Evolutionary conservation across 2,888 invertebrate species (phyloP), one percentile per base, ranked within the genome.

Genomic region (Plebejus argus): DNA sequence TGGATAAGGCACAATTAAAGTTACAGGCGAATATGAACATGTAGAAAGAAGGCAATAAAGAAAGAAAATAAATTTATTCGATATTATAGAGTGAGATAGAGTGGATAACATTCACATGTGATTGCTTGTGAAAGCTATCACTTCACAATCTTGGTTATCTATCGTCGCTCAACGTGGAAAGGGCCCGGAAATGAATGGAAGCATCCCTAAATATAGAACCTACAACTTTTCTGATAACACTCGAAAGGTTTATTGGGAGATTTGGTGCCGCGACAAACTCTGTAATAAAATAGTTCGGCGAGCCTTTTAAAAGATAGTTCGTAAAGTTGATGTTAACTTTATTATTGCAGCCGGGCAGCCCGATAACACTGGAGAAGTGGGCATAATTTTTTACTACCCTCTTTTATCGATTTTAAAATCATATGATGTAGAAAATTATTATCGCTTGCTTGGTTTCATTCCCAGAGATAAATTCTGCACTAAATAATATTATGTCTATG

Each of bases 301-400:
- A 66, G 23, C 15, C 23, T 66, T 66, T 66, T 66, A 66, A 66
- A 66, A 66, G 28, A 66, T 66, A 66, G 66, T 58, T 58, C 58
- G 20, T 23, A 23, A 66, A 66, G 1, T 66, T 33, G 15, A 66
- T 28, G 28, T 33, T 15, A 66, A 66, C 28, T 66, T 66, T 66
- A 66, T 66, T 12, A 66, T 33, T 6, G 33, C 6, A 33, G 66
- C 66, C 28, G 28, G 66, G 33, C 6, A 33, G 66, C 66, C 28
- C 66, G 66, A 61, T 61, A 61, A 61, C 12, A 23, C 61, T 61
- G n/a, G 58, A 58, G 28, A 66, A 66, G 28, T 66, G 28, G 45
- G 10, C 10, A 45, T 66, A 28, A 66, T 28, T 1, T 66, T 66
- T 66, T 66, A 66, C 61, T 66, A 23, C 61, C 28, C n/a, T 20